Evolutionary conservation across 1,140 invertebrate genomes (phyloP), one percentile per base, ranked within the genome.

Genomic region (Colletes latitarsis): DNA sequence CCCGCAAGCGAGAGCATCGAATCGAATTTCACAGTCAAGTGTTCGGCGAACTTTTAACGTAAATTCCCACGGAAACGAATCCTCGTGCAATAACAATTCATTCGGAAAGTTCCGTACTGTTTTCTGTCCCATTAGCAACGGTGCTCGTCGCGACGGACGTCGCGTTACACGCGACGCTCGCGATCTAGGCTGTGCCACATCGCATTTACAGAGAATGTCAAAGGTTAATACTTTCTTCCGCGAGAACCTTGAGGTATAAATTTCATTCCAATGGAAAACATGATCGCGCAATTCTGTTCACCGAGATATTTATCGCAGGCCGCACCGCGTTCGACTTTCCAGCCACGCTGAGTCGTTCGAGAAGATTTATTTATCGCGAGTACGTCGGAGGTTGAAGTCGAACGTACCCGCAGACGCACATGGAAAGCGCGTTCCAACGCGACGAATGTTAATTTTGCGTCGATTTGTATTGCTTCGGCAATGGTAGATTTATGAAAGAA

Each of bases 231-330:
- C 63, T 71, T 77, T 77, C 46, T 43, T 70, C n/a, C 10, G 43
- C 67, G 75, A n/a, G 6, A 77, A 77, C 67, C 75, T 77, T 77
- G 75, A 77, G 21, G 43, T 71, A 71, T 77, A 77, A 77, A 77
- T 77, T 70, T 71, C 53, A 17, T 52, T 41, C n/a, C 17, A 43
- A 41, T 30, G 43, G 46, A 60, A 53, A 70, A 62, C 66, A 70
- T 15, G 55, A 58, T 52, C 75, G 75, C 46, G 55, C 53, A 4
- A 57, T 30, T 17, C 30, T 12, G 21, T n/a, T 52, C 66, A 6
- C 43, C 43, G 30, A 41, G 67, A 71, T 71, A 77, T 70, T 60
- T 77, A 77, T 77, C 66, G 21, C 74, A 9, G 15, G 21, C 14
- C 14, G 10, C 6, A 4, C 6, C 9, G 10, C 15, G 53, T 69